These are phyloP conservation scores for Paelopatides confundens DNA, from an alignment of 53 echinoderm and acorn worm species.

Conservation along the genomic window DNA sequence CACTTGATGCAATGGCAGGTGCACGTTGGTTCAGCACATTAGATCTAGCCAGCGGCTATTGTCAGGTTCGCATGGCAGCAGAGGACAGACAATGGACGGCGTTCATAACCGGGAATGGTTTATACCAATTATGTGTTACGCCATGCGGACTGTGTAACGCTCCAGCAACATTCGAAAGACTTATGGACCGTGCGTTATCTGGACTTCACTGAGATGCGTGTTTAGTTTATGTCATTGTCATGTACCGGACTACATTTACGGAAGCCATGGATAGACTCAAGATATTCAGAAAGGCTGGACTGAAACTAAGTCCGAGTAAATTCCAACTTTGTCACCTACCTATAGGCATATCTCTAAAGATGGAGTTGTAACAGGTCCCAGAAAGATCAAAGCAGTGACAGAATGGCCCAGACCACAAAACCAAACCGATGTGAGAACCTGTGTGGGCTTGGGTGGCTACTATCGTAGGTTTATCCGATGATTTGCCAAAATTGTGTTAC, in stretches of 20 bases:
- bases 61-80: constrained; percentile 21
- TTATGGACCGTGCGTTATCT: constrained; percentile 51
- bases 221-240: constrained; percentile 36
- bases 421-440: constrained; percentile 50
- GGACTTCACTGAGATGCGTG: constrained; percentile 52
- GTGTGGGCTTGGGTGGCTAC: constrained; percentile 27
- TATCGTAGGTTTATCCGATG: constrained; percentile 41
- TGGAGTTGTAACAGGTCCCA: constrained; percentile 48
- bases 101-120: constrained; percentile 49
- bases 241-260: constrained; percentile 51
- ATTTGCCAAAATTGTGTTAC: constrained; percentile 37
- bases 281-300: neutral
- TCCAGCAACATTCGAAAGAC: constrained; percentile 35
- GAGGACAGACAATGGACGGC: constrained; percentile 61
- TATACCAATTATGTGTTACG: neutral
- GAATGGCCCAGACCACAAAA: constrained; percentile 48
- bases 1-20: constrained; percentile 55
- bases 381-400: constrained; percentile 34
- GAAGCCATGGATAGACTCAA: constrained; percentile 39
- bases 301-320: constrained; percentile 57
- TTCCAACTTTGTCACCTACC: constrained; percentile 46
- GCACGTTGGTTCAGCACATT: constrained; percentile 49
- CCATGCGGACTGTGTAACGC: neutral
- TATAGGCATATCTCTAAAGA: constrained; percentile 55
- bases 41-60: constrained; percentile 64